A percentile compares a stretch with the other conserved stretches of the same genome.
phyloP scores from a whole-genome alignment of 2,113 vertebrate genomes.

The Erinaceus europaeus region DNA sequence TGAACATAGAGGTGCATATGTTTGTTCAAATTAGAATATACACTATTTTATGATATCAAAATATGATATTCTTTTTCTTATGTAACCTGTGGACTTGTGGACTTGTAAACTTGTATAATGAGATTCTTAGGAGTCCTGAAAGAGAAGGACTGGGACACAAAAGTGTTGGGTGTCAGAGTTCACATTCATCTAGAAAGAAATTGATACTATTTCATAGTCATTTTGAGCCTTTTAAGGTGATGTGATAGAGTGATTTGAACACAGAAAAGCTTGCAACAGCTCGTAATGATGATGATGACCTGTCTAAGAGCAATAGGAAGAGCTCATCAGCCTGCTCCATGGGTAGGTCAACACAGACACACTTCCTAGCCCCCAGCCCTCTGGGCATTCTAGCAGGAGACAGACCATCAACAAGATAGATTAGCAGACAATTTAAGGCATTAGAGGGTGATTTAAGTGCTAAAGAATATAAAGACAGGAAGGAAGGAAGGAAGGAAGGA shows the following conservation, averaged over 20 bases:
- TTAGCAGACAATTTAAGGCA: neutral
- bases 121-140: neutral
- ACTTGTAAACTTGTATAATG: neutral
- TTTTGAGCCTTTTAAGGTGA: neutral
- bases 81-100: neutral
- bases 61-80: too few relatives aligned
- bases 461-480: neutral
- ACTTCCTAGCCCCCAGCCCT: neutral
- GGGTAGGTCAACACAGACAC: too few relatives aligned
- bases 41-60: too few relatives aligned
- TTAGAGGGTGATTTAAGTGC: neutral
- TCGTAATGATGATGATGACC: neutral
- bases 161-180: neutral
- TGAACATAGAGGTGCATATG: too few relatives aligned
- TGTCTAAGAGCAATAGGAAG: too few relatives aligned
- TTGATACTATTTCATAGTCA: neutral
- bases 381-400: neutral
- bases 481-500: neutral
- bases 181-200: neutral
- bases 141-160: neutral
- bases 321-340: too few relatives aligned
- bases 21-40: too few relatives aligned
- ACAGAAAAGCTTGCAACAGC: neutral
- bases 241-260: neutral
- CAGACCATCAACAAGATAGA: neutral